Evolutionary conservation across 2,888 invertebrate species (phyloP).

Genomic region (Gerris lacustris): DNA sequence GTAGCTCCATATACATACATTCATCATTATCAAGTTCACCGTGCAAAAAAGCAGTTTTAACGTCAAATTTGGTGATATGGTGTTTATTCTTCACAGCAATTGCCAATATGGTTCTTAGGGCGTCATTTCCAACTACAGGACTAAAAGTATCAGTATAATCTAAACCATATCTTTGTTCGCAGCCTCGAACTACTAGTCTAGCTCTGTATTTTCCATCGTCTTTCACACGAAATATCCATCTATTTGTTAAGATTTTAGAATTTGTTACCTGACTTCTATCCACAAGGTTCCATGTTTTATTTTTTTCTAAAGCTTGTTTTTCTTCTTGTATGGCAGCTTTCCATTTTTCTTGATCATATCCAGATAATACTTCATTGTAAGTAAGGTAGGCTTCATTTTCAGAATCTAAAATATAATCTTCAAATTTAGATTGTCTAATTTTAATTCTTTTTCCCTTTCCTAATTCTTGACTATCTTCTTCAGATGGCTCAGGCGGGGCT

Average conservation of each 20-base stretch:
- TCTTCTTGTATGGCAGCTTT: neutral
- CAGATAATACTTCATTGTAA: neutral
- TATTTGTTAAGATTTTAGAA: slow-evolving; percentile 24
- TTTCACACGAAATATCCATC: slow-evolving; percentile 30
- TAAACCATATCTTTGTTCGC: slow-evolving; percentile 27
- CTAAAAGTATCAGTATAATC: slow-evolving; percentile 29
- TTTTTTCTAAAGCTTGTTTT: neutral
- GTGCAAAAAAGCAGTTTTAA: slow-evolving; percentile 26
- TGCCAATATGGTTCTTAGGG: neutral
- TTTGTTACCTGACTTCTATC: neutral
- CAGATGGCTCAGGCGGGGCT: too few species aligned
- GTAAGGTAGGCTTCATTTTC: neutral
- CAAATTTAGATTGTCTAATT: too few species aligned
- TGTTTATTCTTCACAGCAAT: slow-evolving; percentile 1
- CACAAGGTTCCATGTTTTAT: neutral
- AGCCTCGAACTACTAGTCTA: slow-evolving; percentile 29
- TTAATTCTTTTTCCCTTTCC: too few species aligned
- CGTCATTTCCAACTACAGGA: neutral
- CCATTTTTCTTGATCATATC: neutral
- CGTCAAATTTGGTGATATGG: slow-evolving; percentile 18
- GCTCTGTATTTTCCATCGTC: slow-evolving; percentile 26
- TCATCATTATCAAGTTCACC: slow-evolving; percentile 21
- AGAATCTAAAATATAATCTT: neutral
- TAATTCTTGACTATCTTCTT: too few species aligned
- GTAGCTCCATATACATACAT: slow-evolving; percentile 20